Conservation (phyloP, 2,797 vertebrate species). For the Danionella dracula region DNA sequence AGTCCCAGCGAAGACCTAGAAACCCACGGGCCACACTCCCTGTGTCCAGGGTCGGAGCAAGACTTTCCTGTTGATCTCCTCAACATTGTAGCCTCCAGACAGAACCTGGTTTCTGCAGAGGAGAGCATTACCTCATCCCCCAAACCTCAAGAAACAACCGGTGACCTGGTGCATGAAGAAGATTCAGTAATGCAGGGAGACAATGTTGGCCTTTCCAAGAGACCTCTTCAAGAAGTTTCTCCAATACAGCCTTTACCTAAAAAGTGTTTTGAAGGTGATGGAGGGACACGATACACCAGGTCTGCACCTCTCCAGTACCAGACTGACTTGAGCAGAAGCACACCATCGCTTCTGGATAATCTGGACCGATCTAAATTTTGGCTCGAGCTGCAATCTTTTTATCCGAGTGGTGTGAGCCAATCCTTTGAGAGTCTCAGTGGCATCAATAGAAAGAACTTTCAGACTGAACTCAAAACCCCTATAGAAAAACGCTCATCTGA, state of each 20-base stretch:
- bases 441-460: constrained; percentile 60
- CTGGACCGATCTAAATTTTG: constrained; percentile 85
- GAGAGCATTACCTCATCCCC: constrained; percentile 32
- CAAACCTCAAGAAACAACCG: constrained; percentile 3
- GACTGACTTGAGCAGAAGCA: constrained; percentile 80
- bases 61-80: constrained; percentile 78
- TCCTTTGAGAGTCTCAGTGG: constrained; percentile 79
- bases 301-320: constrained; percentile 58
- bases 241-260: constrained; percentile 87
- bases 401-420: constrained; percentile 73
- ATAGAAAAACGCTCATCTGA: constrained; percentile 61
- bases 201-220: constrained; percentile 65
- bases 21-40: constrained; percentile 66
- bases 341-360: constrained; percentile 77
- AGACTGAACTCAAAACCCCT: constrained; percentile 43
- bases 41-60: constrained; percentile 74
- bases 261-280: constrained; percentile 70
- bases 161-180: constrained; percentile 13
- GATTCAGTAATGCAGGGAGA: constrained; percentile 62
- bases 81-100: constrained; percentile 64
- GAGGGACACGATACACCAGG: constrained; percentile 21
- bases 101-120: constrained; percentile 46
- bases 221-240: constrained; percentile 78
- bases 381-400: constrained; percentile 76
- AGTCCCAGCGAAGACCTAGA: constrained; percentile 84